These are phyloP conservation scores for Brenthis ino DNA, from an alignment of 2,888 invertebrate genomes.

Conservation along the genomic window DNA sequence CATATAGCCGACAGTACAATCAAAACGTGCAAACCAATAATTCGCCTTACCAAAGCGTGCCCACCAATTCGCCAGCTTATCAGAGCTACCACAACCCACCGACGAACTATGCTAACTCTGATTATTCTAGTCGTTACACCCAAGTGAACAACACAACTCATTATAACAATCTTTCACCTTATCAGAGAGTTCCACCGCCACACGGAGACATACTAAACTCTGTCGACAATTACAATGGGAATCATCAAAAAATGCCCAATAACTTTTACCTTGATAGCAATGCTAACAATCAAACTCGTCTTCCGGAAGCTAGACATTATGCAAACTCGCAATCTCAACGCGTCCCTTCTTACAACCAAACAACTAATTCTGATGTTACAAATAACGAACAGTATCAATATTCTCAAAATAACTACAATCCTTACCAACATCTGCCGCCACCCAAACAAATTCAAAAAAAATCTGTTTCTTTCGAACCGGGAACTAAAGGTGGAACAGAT, in stretches of 20 bases:
- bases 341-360: slow-evolving; percentile 68
- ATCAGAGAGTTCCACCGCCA: slow-evolving; percentile 84
- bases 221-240: slow-evolving; percentile 63
- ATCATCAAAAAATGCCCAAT: slow-evolving; percentile 68
- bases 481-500: slow-evolving; percentile 85
- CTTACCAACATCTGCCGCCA: slow-evolving; percentile 85
- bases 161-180: slow-evolving; percentile 71
- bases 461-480: slow-evolving; percentile 87
- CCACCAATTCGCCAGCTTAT: slow-evolving; percentile 74
- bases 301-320: slow-evolving; percentile 61
- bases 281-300: slow-evolving; percentile 52
- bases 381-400: slow-evolving; percentile 62
- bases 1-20: slow-evolving; percentile 59
- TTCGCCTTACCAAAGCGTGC: slow-evolving; percentile 75
- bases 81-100: slow-evolving; percentile 78
- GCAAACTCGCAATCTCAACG: slow-evolving; percentile 65
- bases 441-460: slow-evolving; percentile 86
- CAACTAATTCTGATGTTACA: slow-evolving; percentile 54
- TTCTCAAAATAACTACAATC: slow-evolving; percentile 68
- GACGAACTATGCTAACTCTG: slow-evolving; percentile 72
- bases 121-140: slow-evolving; percentile 79
- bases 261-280: slow-evolving; percentile 64
- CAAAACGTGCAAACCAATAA: slow-evolving; percentile 54
- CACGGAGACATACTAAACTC: slow-evolving; percentile 68
- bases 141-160: slow-evolving; percentile 64